phyloP scores from a whole-genome alignment of 2,888 invertebrate genomes.

The Cremastobaeus sp. region DNA sequence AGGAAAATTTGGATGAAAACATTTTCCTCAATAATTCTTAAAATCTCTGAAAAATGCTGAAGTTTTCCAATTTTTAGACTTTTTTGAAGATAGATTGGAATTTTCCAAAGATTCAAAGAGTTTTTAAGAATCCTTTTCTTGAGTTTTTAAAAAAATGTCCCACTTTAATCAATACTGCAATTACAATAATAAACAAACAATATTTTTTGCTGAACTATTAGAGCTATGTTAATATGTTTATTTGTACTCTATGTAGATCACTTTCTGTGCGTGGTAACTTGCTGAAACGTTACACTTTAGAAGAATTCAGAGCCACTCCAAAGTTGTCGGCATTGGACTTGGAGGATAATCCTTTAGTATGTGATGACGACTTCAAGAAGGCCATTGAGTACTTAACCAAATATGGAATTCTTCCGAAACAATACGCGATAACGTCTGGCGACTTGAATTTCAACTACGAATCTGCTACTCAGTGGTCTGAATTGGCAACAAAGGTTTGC shows the following conservation, averaged over 20 bases:
- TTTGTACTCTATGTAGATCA: conserved; percentile 68
- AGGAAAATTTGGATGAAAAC: too few species aligned
- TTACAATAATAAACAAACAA: background rate
- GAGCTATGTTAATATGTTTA: too few species aligned
- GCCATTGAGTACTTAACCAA: conserved; percentile 83
- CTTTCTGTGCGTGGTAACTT: conserved; percentile 73
- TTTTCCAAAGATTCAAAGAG: too few species aligned
- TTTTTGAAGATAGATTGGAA: too few species aligned
- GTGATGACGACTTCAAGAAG: conserved; percentile 84
- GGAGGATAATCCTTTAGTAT: conserved; percentile 84
- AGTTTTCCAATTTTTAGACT: too few species aligned
- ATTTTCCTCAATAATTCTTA: too few species aligned
- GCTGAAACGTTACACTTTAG: conserved; percentile 79
- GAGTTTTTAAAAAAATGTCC: background rate
- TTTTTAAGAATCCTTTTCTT: too few species aligned
- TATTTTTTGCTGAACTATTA: too few species aligned
- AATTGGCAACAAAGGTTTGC: conserved; percentile 75
- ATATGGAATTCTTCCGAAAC: conserved; percentile 81
- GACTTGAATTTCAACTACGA: conserved; percentile 67
- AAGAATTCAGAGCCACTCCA: conserved; percentile 81
- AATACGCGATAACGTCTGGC: conserved; percentile 61
- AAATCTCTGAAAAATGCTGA: too few species aligned
- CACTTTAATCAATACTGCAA: background rate
- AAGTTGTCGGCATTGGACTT: conserved; percentile 82
- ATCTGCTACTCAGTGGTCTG: conserved; percentile 72